phyloP scores from a whole-genome alignment of 2,113 vertebrate species.

The Podocnemis expansa region DNA sequence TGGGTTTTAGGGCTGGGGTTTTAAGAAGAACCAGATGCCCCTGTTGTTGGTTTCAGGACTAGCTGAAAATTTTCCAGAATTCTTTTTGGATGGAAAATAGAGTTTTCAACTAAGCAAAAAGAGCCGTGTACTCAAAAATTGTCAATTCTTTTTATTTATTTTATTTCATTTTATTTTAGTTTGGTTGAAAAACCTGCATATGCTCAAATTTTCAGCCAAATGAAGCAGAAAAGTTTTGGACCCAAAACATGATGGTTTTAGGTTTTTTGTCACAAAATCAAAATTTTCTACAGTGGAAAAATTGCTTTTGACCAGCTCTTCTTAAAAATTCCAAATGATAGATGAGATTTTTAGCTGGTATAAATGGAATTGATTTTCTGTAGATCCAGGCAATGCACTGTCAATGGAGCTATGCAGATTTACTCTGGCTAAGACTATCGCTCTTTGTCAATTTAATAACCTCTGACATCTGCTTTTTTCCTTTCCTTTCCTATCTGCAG shows the following conservation, averaged over 20 bases:
- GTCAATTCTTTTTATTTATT: background rate
- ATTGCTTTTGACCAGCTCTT: background rate
- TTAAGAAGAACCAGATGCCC: background rate
- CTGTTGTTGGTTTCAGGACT: background rate
- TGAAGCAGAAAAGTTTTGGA: fast-evolving
- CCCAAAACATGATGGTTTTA: background rate
- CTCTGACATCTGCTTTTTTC: background rate
- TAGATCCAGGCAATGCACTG: background rate
- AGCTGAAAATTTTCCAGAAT: background rate
- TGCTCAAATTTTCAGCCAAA: background rate
- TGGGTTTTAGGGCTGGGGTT: background rate
- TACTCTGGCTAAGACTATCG: no score
- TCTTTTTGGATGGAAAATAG: fast-evolving
- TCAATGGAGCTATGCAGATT: background rate
- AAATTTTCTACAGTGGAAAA: background rate
- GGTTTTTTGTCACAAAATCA: background rate
- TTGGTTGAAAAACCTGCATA: background rate
- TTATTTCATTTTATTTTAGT: no score
- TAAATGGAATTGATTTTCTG: background rate
- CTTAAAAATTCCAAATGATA: background rate
- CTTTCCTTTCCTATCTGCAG: background rate
- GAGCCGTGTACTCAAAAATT: background rate
- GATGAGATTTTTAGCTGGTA: background rate
- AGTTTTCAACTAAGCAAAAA: background rate
- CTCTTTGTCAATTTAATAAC: background rate